Evolutionary conservation across 2,888 invertebrate species (phyloP).

Genomic region (Flexamia atlantica): DNA sequence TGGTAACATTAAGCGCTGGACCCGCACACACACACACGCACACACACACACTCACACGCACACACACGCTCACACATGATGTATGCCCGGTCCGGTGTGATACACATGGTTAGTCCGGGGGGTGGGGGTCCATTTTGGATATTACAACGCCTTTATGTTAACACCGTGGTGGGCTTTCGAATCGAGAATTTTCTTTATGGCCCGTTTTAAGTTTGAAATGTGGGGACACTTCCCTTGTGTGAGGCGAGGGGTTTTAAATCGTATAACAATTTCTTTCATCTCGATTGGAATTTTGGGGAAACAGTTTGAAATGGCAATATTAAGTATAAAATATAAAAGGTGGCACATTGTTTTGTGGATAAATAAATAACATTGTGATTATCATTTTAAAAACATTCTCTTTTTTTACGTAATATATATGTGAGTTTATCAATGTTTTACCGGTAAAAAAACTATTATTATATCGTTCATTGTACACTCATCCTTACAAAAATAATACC

Average conservation of each 20-base stretch:
- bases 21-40: constrained; percentile 64
- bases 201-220: constrained; percentile 23
- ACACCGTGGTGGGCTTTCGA: constrained; percentile 27
- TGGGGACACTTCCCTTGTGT: constrained; percentile 25
- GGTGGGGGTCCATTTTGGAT: constrained; percentile 60
- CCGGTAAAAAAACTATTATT: too few species aligned
- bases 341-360: too few species aligned
- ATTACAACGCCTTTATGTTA: constrained; percentile 60
- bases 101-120: neutral
- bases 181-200: constrained; percentile 31
- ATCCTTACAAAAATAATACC: too few species aligned
- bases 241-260: neutral
- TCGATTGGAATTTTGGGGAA: neutral
- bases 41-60: constrained; percentile 60
- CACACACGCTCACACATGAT: constrained; percentile 66
- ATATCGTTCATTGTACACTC: too few species aligned
- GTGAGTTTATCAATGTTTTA: too few species aligned
- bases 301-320: too few species aligned
- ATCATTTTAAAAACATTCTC: too few species aligned
- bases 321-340: too few species aligned
- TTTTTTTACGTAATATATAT: too few species aligned
- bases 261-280: neutral
- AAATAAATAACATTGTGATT: too few species aligned
- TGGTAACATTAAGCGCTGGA: constrained; percentile 67
- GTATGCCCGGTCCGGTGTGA: constrained; percentile 66